These are phyloP conservation scores for Phymatocera aterrima DNA, from an alignment of 2,888 invertebrate genomes.

Conservation along the genomic window DNA sequence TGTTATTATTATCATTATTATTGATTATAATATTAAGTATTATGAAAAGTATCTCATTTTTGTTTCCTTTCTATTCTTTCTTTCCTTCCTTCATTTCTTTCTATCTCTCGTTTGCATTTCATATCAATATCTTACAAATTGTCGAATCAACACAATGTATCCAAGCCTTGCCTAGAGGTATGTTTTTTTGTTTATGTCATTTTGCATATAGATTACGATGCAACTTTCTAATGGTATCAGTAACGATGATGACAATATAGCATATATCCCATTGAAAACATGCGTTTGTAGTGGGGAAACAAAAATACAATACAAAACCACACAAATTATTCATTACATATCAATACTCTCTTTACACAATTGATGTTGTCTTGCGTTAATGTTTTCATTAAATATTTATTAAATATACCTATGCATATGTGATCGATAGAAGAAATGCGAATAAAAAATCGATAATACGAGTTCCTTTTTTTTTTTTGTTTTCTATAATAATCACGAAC, in stretches of 20 bases:
- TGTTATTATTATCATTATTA: background rate
- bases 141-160: conserved; percentile 45
- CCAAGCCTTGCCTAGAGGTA: conserved; percentile 41
- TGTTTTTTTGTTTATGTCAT: conserved; percentile 48
- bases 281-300: background rate
- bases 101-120: conserved; percentile 47
- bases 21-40: conserved; percentile 45
- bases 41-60: conserved; percentile 46
- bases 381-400: too few species aligned
- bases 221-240: background rate
- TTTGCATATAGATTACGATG: conserved; percentile 3
- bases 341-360: conserved; percentile 40
- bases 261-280: background rate
- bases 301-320: background rate
- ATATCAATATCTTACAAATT: conserved; percentile 47
- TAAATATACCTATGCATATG: too few species aligned
- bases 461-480: too few species aligned
- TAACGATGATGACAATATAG: too few species aligned
- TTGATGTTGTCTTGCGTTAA: background rate
- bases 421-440: background rate
- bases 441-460: conserved; percentile 5
- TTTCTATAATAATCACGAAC: conserved; percentile 26
- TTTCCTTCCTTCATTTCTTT: conserved; percentile 40
- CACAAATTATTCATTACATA: conserved; percentile 30
- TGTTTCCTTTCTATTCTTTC: conserved; percentile 37